Evolutionary conservation across 2,888 invertebrate species (phyloP), one percentile per base, ranked within the genome.

Genomic region (Gerris lacustris): DNA sequence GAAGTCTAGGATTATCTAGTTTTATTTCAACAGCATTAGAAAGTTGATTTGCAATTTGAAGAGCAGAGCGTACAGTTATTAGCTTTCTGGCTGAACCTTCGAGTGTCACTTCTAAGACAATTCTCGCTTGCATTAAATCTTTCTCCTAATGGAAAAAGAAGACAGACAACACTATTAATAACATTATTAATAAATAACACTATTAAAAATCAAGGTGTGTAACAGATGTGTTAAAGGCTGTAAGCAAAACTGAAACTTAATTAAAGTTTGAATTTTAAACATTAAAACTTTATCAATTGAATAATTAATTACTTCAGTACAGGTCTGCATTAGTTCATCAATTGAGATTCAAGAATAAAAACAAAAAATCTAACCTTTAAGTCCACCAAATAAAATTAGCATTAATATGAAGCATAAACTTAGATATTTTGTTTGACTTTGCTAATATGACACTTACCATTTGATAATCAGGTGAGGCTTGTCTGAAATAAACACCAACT

Each of bases 21-120:
- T 87, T 88, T 0, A 93, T 79, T 75, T 90, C 87, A 11, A 95
- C 84, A 0, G 86, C 80, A 76, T 90, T 88, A 69, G 88, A 86
- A 76, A 95, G 82, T 76, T 85, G 84, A 81, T 97, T 97, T 70
- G 86, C 81, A 4, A 96, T 82, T 76, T 88, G 86, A 73, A 98
- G 83, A 45, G 96, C 94, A 7, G 97, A 97, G 73, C 96, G 87
- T 17, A 98, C 90, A 7, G 93, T 92, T 69, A 96, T 90, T 76
- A 97, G 82, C 81, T 98, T 98, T 77, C 93, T 88, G 0, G 97
- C 97, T 2, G 94, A 94, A 0, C 96, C 96, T 80, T 96, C 94
- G 74, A 96, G 83, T 0, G 90, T 88, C 18, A 99, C 93, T 75
- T 92, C 92, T 78, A 97, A 91, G 67, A 98, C 94, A 44, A 98